Evolutionary conservation across 2,888 invertebrate species (phyloP).

Genomic region (Patella ulyssiponensis): DNA sequence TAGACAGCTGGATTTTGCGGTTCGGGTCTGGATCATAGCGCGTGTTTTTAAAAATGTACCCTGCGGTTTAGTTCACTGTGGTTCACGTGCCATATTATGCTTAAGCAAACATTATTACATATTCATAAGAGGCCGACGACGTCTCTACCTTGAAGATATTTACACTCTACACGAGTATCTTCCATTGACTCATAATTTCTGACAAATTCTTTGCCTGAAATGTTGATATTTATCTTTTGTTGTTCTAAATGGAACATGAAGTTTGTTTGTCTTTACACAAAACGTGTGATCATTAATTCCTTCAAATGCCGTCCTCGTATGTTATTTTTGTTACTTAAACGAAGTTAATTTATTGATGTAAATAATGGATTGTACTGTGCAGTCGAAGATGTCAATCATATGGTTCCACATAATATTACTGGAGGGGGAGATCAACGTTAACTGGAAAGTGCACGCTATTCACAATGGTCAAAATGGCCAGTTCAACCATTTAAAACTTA

Average conservation of each 20-base stretch:
- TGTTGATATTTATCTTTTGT: constrained; percentile 1
- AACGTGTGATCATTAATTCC: neutral
- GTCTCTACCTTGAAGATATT: constrained; percentile 6
- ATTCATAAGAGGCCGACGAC: neutral
- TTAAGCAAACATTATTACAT: neutral
- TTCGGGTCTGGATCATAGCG: neutral
- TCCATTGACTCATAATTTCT: constrained; percentile 8
- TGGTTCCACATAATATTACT: no score
- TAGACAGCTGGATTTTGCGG: constrained; percentile 1
- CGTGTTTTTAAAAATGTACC: constrained; percentile 6
- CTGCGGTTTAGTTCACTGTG: neutral
- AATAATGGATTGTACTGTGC: no score
- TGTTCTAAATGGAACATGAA: neutral
- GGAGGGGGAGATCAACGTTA: no score
- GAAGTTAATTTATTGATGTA: neutral
- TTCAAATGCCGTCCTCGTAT: neutral
- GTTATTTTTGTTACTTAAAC: neutral
- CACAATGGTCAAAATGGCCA: no score
- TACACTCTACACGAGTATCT: neutral
- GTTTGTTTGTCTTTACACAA: constrained; percentile 5
- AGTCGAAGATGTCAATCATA: no score
- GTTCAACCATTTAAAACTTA: no score
- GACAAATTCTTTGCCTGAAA: neutral
- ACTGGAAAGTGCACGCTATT: no score
- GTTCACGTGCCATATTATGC: neutral